phyloP scores from a whole-genome alignment of 2,113 vertebrate genomes.

The Trogon surrucura region DNA sequence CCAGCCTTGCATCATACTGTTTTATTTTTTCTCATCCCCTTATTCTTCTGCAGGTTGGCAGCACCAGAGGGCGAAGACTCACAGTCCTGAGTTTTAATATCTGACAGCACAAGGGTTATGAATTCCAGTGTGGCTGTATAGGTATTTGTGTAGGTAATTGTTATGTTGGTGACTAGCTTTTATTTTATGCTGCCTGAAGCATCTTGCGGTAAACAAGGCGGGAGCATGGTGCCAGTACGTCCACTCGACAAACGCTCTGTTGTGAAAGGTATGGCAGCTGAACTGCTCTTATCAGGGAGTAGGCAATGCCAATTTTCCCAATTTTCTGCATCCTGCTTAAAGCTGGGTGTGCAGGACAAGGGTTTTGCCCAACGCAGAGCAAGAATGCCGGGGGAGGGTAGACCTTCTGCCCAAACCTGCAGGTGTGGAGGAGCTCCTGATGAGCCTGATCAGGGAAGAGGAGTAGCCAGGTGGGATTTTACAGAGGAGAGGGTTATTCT shows the following conservation, averaged over 20 bases:
- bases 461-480: not conserved
- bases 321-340: not conserved
- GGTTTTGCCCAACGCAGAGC: not conserved
- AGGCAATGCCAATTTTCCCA: not conserved
- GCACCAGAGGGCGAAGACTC: not conserved
- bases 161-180: not conserved
- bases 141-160: not conserved
- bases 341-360: not conserved
- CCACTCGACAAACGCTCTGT: not conserved
- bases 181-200: not conserved
- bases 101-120: not conserved
- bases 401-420: not conserved
- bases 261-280: not conserved
- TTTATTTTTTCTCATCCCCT: not conserved
- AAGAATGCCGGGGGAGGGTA: not conserved
- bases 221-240: not conserved
- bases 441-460: not conserved
- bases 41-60: not conserved
- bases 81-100: not conserved
- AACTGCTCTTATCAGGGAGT: not conserved
- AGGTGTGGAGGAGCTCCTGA: not conserved
- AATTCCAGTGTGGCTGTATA: not conserved
- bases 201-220: rapidly evolving
- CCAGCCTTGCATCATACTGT: not conserved
- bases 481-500: not conserved